Conservation (phyloP, 2,888 invertebrate genomes). For the Lamproptera curius region DNA sequence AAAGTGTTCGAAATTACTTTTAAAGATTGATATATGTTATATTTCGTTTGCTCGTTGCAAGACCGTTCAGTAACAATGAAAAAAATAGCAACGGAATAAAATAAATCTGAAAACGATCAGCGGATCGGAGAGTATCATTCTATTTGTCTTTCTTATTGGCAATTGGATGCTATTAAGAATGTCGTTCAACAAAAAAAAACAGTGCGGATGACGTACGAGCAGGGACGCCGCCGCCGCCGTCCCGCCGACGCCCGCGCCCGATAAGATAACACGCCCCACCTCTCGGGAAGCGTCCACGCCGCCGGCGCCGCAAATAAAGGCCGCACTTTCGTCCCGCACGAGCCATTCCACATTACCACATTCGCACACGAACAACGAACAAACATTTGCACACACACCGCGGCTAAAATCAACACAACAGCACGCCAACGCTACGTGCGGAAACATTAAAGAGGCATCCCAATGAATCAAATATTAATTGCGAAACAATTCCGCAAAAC, state of each 20-base stretch:
- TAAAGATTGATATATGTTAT: no score
- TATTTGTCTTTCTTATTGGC: no score
- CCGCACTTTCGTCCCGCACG: slow-evolving; percentile 40
- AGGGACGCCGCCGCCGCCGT: slow-evolving; percentile 34
- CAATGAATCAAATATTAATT: slow-evolving; percentile 14
- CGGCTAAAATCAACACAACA: background rate
- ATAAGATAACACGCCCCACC: slow-evolving; percentile 42
- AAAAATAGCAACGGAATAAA: no score
- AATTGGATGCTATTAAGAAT: slow-evolving; percentile 30
- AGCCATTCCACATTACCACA: slow-evolving; percentile 39
- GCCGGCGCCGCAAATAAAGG: slow-evolving; percentile 47
- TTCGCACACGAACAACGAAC: slow-evolving; percentile 31
- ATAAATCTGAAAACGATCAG: no score
- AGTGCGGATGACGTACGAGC: slow-evolving; percentile 8
- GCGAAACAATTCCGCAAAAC: slow-evolving; percentile 21
- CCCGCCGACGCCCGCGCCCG: slow-evolving; percentile 50
- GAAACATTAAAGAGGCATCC: background rate
- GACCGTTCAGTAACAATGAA: no score
- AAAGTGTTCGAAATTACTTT: no score
- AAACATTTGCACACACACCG: slow-evolving; percentile 2
- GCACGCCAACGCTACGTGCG: background rate
- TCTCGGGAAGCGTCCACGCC: slow-evolving; percentile 42
- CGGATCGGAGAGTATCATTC: no score
- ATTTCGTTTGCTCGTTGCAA: no score
- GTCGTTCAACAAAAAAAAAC: background rate